Base-by-base conservation (phyloP, 2,888 invertebrate genomes). In the Phlogophora meticulosa region DNA sequence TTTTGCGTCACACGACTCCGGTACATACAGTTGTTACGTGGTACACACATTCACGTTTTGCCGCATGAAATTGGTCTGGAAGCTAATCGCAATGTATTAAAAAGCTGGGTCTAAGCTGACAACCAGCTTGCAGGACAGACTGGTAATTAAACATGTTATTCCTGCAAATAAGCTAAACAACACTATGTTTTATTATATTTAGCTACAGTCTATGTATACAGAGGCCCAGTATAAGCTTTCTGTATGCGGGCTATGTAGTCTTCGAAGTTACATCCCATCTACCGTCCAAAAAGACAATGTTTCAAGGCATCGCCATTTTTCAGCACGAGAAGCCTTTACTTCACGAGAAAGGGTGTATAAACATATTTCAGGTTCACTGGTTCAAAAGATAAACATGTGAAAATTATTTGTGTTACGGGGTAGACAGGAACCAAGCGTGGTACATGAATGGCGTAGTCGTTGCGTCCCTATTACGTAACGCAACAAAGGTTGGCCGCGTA, bases 401-500 rank as follows among this genome's bases (percentile, higher is more conserved):
- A 46, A 17, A 13, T 43, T 10, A 20, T 5, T 13, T 51, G 34
- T 11, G 17, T 32, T 10, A 7, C n/a, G 28, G 62, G 63, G 32
- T 55, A 32, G 55, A 15, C 52, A 60, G 64, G 20, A 55, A 46
- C 10, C 32, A 48, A 52, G n/a, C 65, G 38, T 43, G 28, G 28
- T 34, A 57, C 48, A 57, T 75, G 75, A 75, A 75, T 75, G 75
- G 64, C 58, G 48, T 57, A 13, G 38, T 49, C 46, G 62, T 22
- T 51, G 69, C 63, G 75, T 55, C 40, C 45, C 28, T 60, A 45
- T 73, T 77, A 64, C 66, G 59, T 72, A 60, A 69, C 69, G 64
- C 62, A 76, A 71, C 67, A 72, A 81, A 78, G 72, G 64, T 66
- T 71, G 10, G 24, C 51, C 58, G 68, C 49, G 78, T 83, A 82